Evolutionary conservation across 2,113 vertebrate species (phyloP), one percentile per base, ranked within the genome.

Genomic region (Aptenodytes patagonicus): DNA sequence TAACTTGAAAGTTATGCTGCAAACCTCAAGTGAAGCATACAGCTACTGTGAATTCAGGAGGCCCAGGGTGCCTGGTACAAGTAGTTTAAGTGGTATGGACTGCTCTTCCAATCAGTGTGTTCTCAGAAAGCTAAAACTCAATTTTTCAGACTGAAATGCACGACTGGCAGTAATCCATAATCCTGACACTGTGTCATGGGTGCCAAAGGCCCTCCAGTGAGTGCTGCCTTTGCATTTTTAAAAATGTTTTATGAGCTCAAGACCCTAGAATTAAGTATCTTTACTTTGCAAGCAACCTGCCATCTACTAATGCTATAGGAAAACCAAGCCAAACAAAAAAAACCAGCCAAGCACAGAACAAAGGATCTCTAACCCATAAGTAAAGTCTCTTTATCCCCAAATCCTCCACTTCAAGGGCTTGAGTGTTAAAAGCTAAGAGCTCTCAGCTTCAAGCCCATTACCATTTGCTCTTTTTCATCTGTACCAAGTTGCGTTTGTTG

Each of bases 151-250:
- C 76, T 25, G 57, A 95, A 90, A 91, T 87, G 84, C 73, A 69
- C 14, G 8, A 93, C 75, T 94, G 95, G 91, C 93, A 81, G 80
- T 80, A 95, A 97, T 89, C 96, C 96, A 81, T 89, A 96, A 95
- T 92, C 95, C 97, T 83, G 87, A 89, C 89, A 93, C 90, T n/a
- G 87, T 83, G 88, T 61, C 91, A 47, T 51, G 61, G 32, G 68
- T 73, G 95, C 95, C 94, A 90, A 84, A 81, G 21, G 77, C 93
- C 93, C 87, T 94, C 87, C 46, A 54, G 47, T 93, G 92, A 96
- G 38, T 78, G 95, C 75, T 96, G 96, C 76, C 95, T 90, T 65
- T 86, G 96, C 93, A 86, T 94, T 94, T 97, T 85, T 51, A 49
- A 90, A 95, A 92, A 78, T 80, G 68, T 87, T 85, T 80, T 61